Conservation (phyloP, 2,888 invertebrate genomes). For the Exocentrus adspersus region DNA sequence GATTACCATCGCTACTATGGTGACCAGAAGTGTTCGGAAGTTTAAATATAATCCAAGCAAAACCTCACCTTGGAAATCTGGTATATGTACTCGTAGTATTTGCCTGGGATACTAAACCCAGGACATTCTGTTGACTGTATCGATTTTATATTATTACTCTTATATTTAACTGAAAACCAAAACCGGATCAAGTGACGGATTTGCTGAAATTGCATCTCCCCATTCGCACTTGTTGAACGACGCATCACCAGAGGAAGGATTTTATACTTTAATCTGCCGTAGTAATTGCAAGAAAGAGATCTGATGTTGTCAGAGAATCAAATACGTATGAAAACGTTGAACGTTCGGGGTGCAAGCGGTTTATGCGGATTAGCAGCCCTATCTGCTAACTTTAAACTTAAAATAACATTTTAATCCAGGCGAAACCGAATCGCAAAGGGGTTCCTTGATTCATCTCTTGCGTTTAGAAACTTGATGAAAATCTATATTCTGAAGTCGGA, state of each 20-base stretch:
- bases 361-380: not conserved
- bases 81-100: slow-evolving; percentile 6
- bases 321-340: not conserved
- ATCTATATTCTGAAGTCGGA: too few species aligned
- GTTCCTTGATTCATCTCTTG: too few species aligned
- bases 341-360: not conserved
- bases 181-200: not conserved
- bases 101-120: slow-evolving; percentile 1
- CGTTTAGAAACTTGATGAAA: too few species aligned
- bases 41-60: slow-evolving; percentile 7
- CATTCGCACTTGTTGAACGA: not conserved
- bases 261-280: not conserved
- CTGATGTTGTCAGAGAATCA: not conserved
- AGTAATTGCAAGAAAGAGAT: not conserved
- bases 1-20: not conserved
- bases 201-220: not conserved
- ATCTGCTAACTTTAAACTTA: not conserved
- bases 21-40: slow-evolving; percentile 12
- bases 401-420: not conserved
- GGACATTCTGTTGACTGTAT: not conserved
- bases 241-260: not conserved
- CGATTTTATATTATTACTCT: slow-evolving; percentile 5
- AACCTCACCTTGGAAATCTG: slow-evolving; percentile 2
- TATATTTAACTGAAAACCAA: not conserved
- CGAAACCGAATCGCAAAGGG: too few species aligned